These are phyloP conservation scores for Paguma larvata DNA, from an alignment of 2,797 vertebrate genomes.

Conservation along the genomic window DNA sequence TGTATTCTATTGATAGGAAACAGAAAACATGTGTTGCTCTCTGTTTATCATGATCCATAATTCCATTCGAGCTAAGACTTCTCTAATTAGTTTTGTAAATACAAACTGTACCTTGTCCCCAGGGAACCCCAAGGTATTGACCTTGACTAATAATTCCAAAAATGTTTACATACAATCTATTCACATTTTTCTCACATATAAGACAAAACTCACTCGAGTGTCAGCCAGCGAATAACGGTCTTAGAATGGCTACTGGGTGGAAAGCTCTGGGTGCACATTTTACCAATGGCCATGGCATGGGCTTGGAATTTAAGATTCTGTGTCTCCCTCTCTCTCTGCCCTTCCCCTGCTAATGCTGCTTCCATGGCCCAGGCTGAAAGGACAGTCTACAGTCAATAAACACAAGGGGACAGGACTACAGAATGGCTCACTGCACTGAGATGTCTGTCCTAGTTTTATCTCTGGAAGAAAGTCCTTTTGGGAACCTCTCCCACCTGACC, in stretches of 20 bases:
- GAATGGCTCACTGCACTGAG: not conserved
- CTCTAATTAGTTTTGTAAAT: not conserved
- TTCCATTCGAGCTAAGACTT: conserved; percentile 13
- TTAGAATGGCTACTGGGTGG: not conserved
- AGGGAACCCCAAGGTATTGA: not conserved
- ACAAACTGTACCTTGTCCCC: not conserved
- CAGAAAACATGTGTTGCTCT: not conserved
- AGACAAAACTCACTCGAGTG: not conserved
- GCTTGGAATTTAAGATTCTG: not conserved
- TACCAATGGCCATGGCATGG: accelerated
- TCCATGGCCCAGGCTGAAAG: not conserved
- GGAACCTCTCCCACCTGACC: not conserved
- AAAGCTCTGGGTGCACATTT: not conserved
- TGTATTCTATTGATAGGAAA: not conserved
- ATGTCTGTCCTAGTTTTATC: not conserved
- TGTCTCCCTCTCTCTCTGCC: too few species aligned
- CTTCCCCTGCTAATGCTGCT: not conserved
- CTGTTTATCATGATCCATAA: not conserved
- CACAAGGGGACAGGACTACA: not conserved
- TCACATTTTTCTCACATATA: not conserved
- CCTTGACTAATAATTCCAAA: conserved; percentile 21
- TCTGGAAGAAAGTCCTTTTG: not conserved
- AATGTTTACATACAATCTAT: not conserved
- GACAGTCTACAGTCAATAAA: not conserved
- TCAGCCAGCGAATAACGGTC: not conserved